Evolutionary conservation across 2,888 invertebrate species (phyloP).

Genomic region (Acleris emargana): DNA sequence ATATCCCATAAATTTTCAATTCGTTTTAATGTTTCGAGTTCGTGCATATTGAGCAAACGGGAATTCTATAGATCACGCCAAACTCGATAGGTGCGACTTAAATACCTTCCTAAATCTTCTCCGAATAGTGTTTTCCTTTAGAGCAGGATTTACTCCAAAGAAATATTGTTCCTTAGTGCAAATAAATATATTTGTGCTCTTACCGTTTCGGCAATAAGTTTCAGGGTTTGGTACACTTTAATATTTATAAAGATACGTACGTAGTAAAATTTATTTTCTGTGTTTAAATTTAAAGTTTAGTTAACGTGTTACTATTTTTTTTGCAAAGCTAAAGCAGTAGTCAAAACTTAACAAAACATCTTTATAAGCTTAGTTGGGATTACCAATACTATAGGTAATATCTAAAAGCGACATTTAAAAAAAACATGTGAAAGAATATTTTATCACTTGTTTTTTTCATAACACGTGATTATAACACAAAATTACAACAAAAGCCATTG

Average conservation of each 20-base stretch:
- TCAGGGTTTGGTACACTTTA: neutral
- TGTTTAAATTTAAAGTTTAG: too few relatives aligned
- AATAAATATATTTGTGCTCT: slow-evolving; percentile 22
- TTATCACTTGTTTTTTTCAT: too few relatives aligned
- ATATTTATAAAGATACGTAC: neutral
- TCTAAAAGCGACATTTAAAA: too few relatives aligned
- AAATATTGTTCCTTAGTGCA: slow-evolving; percentile 21
- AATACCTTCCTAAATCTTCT: slow-evolving; percentile 22
- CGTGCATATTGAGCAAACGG: neutral
- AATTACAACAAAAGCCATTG: too few relatives aligned
- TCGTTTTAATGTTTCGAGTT: neutral
- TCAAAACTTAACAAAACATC: too few relatives aligned
- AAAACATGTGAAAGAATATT: too few relatives aligned
- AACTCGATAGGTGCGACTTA: slow-evolving; percentile 21
- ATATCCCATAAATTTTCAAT: neutral
- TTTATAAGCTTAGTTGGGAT: too few relatives aligned
- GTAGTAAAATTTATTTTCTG: too few relatives aligned
- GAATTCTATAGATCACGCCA: slow-evolving; percentile 13
- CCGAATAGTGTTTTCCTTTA: slow-evolving; percentile 23
- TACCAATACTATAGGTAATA: too few relatives aligned
- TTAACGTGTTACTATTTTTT: too few relatives aligned
- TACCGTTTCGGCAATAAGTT: slow-evolving; percentile 15
- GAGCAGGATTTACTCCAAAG: slow-evolving; percentile 1
- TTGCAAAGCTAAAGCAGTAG: too few relatives aligned
- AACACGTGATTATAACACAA: too few relatives aligned